Conservation (phyloP, 2,888 invertebrate genomes). For the Corbicula japonica region DNA sequence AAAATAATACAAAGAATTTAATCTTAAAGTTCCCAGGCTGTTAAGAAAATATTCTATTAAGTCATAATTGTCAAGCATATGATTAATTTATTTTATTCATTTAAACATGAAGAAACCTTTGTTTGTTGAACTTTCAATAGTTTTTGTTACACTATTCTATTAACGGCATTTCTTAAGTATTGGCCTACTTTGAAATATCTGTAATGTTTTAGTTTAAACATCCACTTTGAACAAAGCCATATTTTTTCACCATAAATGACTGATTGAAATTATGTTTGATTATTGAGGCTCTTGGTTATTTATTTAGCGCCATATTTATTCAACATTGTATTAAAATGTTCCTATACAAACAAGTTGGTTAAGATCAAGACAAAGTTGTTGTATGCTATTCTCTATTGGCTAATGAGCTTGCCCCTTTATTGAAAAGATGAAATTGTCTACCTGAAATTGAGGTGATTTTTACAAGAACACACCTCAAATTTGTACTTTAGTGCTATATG, state of each 20-base stretch:
- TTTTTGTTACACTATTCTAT: conserved; percentile 64
- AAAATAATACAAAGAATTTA: conserved; percentile 60
- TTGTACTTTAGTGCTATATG: too few relatives aligned
- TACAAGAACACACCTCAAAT: too few relatives aligned
- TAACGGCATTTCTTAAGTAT: conserved; percentile 37
- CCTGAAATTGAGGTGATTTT: too few relatives aligned
- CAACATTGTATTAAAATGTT: conserved; percentile 61
- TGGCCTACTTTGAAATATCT: conserved; percentile 50
- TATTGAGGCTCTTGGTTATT: conserved; percentile 53
- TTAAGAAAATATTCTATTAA: conserved; percentile 69
- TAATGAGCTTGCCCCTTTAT: conserved; percentile 42
- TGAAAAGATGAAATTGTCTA: too few relatives aligned
- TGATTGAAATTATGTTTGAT: conserved; percentile 69
- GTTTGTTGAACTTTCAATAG: conserved; percentile 67
- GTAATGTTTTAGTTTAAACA: conserved; percentile 54
- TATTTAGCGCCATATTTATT: conserved; percentile 62
- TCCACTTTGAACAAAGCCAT: conserved; percentile 55
- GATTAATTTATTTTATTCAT: conserved; percentile 69
- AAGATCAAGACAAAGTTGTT: conserved; percentile 51
- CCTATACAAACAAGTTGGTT: conserved; percentile 59
- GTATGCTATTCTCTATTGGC: conserved; percentile 30
- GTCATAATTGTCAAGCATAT: conserved; percentile 58
- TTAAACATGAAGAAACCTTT: conserved; percentile 55
- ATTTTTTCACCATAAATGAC: conserved; percentile 65
- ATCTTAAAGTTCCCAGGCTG: conserved; percentile 62